A percentile compares a stretch with the other conserved stretches of the same genome.
Evolutionary conservation across 2,113 vertebrate species (phyloP).

Genomic region (Chloropsis hardwickii): DNA sequence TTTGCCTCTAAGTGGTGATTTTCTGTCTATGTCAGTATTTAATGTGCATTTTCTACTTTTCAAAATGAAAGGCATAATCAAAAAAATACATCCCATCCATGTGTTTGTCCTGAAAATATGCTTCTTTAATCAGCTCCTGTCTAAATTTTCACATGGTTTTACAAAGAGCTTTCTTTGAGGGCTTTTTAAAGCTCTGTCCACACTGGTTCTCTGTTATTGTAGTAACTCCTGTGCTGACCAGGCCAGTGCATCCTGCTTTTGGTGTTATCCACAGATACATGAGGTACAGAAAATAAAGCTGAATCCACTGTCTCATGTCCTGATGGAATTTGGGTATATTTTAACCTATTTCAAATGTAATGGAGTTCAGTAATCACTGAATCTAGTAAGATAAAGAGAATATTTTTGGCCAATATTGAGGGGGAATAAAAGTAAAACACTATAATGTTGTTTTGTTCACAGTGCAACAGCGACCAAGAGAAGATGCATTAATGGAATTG

Average conservation of each 20-base stretch:
- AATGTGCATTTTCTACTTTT: background rate
- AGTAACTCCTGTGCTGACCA: background rate
- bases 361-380: background rate
- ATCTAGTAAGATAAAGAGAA: background rate
- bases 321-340: background rate
- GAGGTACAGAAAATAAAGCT: background rate
- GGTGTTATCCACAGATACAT: background rate
- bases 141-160: background rate
- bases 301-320: background rate
- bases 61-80: background rate
- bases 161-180: background rate
- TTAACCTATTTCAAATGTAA: background rate
- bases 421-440: background rate
- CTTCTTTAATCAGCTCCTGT: background rate
- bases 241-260: background rate
- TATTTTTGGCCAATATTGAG: background rate
- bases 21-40: background rate
- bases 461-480: slow-evolving; percentile 90
- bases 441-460: slow-evolving; percentile 37
- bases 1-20: background rate
- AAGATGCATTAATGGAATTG: slow-evolving; percentile 88
- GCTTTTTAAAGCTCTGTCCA: background rate
- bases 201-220: background rate
- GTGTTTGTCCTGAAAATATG: background rate
- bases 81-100: background rate